Base-by-base conservation (phyloP, 2,888 invertebrate species). In the Xestia xanthographa region DNA sequence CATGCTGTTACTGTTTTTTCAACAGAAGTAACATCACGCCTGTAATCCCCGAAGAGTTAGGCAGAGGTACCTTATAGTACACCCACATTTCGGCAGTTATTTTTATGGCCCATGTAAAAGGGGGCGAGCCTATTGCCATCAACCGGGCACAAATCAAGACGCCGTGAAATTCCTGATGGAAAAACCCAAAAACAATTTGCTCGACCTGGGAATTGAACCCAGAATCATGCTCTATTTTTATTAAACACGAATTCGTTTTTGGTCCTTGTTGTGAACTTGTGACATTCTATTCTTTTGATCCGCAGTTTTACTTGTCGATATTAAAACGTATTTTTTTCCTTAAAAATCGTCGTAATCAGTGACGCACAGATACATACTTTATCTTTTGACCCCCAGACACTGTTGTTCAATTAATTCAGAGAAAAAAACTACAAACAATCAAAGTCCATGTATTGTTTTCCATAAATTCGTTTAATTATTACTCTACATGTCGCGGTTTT, bases 401-500 rank as follows among this genome's bases (percentile, higher is more conserved):
- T 26, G 14, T 38, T 38, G 50, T 58, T 67, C 34, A 70, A 48
- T 0, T 22, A 53, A 48, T 70, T 70, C 63, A n/a, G n/a, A 48
- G n/a, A 50, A 60, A 34, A n/a, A 34, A n/a, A 56, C 5, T 22
- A 34, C 45, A 56, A 69, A 70, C 9, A 60, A 48, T 48, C 58
- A 48, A 78, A 78, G 78, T 83, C 69, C 72, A 45, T 38, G n/a
- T 26, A 38, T 41, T 58, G 34, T 82, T 76, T 60, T 68, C 11
- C 20, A n/a, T 38, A 14, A 58, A n/a, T n/a, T 43, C 53, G 41
- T 63, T 53, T 62, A 50, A n/a, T n/a, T n/a, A 41, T 41, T 38
- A 72, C 43, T 20, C 34, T 17, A 5, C n/a, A 6, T 66, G 58
- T 60, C 50, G 34, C 43, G 14, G 8, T 41, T 43, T 48, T 22